phyloP scores from a whole-genome alignment of 2,797 vertebrate species.

The Echiichthys vipera region DNA sequence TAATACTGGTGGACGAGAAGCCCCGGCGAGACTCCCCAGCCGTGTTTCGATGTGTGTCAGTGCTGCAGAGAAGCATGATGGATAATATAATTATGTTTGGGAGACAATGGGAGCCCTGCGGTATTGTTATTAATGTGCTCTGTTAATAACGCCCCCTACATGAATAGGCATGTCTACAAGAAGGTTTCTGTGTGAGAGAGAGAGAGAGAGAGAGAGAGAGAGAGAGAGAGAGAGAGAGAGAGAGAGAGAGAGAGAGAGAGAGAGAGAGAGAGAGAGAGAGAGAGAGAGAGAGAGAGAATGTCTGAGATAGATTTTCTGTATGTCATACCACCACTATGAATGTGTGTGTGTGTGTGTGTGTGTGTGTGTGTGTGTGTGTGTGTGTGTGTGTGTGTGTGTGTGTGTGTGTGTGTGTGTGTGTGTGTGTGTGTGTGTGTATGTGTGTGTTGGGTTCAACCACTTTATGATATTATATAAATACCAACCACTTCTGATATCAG shows the following conservation, averaged over 20 bases:
- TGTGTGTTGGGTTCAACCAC: background rate
- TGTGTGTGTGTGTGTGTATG: background rate
- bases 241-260: too few relatives aligned
- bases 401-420: background rate
- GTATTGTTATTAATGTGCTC: constrained; percentile 76
- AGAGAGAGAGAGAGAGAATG: background rate
- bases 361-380: background rate
- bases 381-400: background rate
- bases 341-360: too few relatives aligned
- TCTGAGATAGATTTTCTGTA: background rate
- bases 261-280: too few relatives aligned
- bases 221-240: background rate
- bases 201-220: constrained; percentile 5
- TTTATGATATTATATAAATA: background rate
- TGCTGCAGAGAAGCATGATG: constrained; percentile 63
- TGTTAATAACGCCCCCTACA: constrained; percentile 62
- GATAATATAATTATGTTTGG: constrained; percentile 77
- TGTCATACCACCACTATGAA: too few relatives aligned
- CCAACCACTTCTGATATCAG: background rate
- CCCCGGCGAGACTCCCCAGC: constrained; percentile 51
- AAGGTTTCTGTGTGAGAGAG: constrained; percentile 9
- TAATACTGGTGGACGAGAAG: constrained; percentile 56
- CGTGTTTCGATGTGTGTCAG: constrained; percentile 66
- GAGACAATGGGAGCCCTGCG: constrained; percentile 67
- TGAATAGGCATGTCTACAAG: constrained; percentile 53